Evolutionary conservation across 2,113 vertebrate genomes (phyloP), one percentile per base, ranked within the genome.

Genomic region (Neofelis nebulosa): DNA sequence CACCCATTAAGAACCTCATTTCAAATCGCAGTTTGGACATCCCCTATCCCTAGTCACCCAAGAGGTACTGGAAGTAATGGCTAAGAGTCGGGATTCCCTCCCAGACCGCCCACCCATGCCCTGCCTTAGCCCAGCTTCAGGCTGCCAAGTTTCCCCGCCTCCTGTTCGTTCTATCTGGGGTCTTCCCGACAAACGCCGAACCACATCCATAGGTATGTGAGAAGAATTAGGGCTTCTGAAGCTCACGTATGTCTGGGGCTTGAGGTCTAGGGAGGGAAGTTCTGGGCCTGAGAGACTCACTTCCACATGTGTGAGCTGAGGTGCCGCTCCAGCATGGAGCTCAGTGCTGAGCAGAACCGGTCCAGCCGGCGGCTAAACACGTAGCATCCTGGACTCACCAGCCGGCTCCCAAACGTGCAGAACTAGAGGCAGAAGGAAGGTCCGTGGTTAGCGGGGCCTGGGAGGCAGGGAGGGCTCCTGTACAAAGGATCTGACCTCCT

Each of bases 271-370:
- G 68, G 73, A 93, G 61, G 55, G 31, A 50, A 18, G 11, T 41
- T 80, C 91, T 36, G 48, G 82, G 66, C 63, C 50, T 0, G 0
- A 31, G 38, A 71, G 63, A 98, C 99, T 99, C 98, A 99, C 99
- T 99, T 99, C 99, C 99, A 99, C 97, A 99, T 99, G 98, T 99
- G 99, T 0, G 99, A 98, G 69, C 99, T 99, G 98, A 99, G 99
- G 98, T 99, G 99, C 95, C 99, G 98, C 97, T 99, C 99, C 98
- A 99, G 98, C 99, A 99, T 99, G 98, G 99, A 99, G 98, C 99
- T 99, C 89, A 99, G 99, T 31, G 99, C 99, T 0, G 99, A 99
- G 98, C 99, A 99, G 98, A 99, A 99, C 91, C 99, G 99, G 97
- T 99, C 99, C 55, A 99, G 99, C 96, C 99, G 98, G 48, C 99